Base-by-base conservation (phyloP, 2,797 vertebrate genomes). In the Melanitta fusca region DNA sequence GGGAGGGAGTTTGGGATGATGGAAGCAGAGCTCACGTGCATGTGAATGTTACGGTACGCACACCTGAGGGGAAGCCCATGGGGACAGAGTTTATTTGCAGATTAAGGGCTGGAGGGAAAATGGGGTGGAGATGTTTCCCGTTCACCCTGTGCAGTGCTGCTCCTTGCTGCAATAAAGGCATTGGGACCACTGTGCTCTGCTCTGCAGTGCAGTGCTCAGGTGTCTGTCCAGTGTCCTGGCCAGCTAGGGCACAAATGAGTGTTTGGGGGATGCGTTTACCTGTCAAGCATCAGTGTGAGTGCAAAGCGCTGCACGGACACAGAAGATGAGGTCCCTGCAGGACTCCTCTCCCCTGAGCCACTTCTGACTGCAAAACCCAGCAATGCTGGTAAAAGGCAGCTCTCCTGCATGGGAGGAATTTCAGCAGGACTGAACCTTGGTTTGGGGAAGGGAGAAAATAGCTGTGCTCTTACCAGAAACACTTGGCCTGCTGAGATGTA, bases 111-210 rank as follows among this genome's bases (percentile, higher is more conserved):
- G 58, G 10, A 58, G n/a, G 19, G 73, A 65, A 45, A 28, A 3
- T 11, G 17, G 10, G 8, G 2, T 4, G 10, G 38, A 58, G 36
- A 5, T 2, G 6, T 14, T 61, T 75, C 38, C 30, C 21, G 2
- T 65, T 32, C 18, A 7, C 18, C 39, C 2, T 0, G 1, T 3
- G 0, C 0, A 32, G 61, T 9, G 43, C 9, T 64, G 56, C 36
- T 24, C 28, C 51, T 60, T 11, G 2, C 25, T 18, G 6, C 47
- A 18, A 15, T 1, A 28, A 60, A 69, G 6, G 2, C 2, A 1
- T 14, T 45, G 9, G 6, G 45, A 43, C 6, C 61, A 41, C 64
- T 34, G 20, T 4, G 54, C 34, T 19, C 60, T 4, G 54, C 34
- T 19, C 60, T 25, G 54, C 1, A 1, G 27, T 6, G 7, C 30